Evolutionary conservation across 2,113 vertebrate species (phyloP), one percentile per base, ranked within the genome.

Genomic region (Anoplopoma fimbria): DNA sequence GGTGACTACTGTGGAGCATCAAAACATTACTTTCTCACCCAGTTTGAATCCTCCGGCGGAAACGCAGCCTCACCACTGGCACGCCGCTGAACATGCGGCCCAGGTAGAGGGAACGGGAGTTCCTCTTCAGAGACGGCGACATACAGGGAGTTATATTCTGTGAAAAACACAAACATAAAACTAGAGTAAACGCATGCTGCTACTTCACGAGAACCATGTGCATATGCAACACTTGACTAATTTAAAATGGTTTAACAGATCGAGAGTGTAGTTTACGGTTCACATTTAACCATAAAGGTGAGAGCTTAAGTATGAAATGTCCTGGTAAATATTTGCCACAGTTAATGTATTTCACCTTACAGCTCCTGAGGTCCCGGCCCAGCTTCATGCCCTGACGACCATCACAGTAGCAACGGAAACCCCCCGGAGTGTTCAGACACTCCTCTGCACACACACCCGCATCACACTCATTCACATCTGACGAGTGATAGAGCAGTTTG

Each of bases 391-490:
- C 96, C n/a, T 96, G 96, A 17, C 96, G 96, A 47, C 98, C 98
- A 0, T 99, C 95, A 17, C 98, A 99, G 78, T 96, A 97, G 90
- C 98, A 99, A 19, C 91, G 95, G 82, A 98, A 99, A 93, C 97
- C 96, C 72, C 98, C 98, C 0, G 95, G 96, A 1, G 92, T 95
- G 93, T 99, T 99, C 72, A 97, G 93, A 83, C 98, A 99, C 75
- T 95, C 94, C 85, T 97, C 97, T 31, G 96, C 96, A 75, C 98
- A 99, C 42, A 96, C 95, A 1, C 87, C 89, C 23, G 96, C 85
- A 71, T 94, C 87, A 58, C 98, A 99, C 92, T 99, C 98, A 29
- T 99, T 94, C 91, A 98, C 95, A 89, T 99, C 98, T 99, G 90
- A 71, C 4, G n/a, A 12, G 42, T 8, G n/a, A 65, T 14, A 53